Conservation (phyloP, 2,797 vertebrate species). For the Meda fulgida region DNA sequence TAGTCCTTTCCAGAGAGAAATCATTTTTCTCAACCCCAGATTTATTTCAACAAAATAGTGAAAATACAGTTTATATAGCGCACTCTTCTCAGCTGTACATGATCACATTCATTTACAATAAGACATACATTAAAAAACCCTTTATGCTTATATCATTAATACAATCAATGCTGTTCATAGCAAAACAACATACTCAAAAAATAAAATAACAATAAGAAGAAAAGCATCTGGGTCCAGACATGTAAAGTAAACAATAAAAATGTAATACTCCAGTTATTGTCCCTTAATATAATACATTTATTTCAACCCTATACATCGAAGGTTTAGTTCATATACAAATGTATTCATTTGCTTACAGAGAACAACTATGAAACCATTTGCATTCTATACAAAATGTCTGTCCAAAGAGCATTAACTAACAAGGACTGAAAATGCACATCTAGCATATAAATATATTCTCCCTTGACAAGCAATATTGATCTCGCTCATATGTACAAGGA, state of each 20-base stretch:
- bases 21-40: constrained; percentile 68
- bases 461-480: constrained; percentile 48
- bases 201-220: constrained; percentile 54
- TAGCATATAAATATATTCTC: constrained; percentile 63
- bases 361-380: constrained; percentile 67
- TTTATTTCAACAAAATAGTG: constrained; percentile 77
- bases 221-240: constrained; percentile 38
- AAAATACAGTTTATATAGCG: constrained; percentile 78
- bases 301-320: constrained; percentile 42
- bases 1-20: neutral
- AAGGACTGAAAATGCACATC: constrained; percentile 62
- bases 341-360: constrained; percentile 60
- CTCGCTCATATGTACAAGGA: constrained; percentile 50
- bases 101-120: constrained; percentile 76
- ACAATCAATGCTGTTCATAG: constrained; percentile 75
- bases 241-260: constrained; percentile 57
- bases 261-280: constrained; percentile 72
- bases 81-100: constrained; percentile 75
- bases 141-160: constrained; percentile 69
- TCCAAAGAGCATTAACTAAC: constrained; percentile 57
- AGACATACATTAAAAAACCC: constrained; percentile 70
- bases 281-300: constrained; percentile 61
- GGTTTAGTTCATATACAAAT: constrained; percentile 65
- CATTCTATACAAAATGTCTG: constrained; percentile 70
- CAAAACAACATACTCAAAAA: constrained; percentile 64